phyloP scores from a whole-genome alignment of 2,113 vertebrate species.

The Nymphicus hollandicus region DNA sequence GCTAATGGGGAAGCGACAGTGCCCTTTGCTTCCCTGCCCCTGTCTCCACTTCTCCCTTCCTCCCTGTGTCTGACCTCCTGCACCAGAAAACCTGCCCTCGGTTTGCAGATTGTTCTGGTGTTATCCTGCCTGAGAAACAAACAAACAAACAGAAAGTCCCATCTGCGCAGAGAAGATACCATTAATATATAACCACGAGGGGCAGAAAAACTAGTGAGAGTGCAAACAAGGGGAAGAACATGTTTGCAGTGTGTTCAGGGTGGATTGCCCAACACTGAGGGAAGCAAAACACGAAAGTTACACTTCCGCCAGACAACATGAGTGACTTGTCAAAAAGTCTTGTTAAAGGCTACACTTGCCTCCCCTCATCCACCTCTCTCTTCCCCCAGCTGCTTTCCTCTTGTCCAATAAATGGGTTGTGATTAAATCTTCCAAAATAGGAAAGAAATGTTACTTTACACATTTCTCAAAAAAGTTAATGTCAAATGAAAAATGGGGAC shows the following conservation, averaged over 20 bases:
- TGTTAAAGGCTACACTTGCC: background rate
- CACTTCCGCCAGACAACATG: constrained; percentile 59
- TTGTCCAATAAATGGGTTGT: background rate
- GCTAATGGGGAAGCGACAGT: constrained; percentile 4
- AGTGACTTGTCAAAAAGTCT: constrained; percentile 32
- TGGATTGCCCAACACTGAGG: constrained; percentile 70
- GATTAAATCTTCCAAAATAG: constrained; percentile 7
- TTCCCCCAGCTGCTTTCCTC: background rate
- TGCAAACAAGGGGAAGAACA: background rate
- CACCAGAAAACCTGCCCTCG: background rate
- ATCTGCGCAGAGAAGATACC: background rate
- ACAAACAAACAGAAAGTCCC: background rate
- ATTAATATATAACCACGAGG: background rate
- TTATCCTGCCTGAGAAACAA: background rate
- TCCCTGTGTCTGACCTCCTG: background rate
- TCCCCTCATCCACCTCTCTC: background rate
- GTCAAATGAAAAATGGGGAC: background rate
- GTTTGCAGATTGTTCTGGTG: background rate
- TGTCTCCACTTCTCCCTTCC: constrained; percentile 47
- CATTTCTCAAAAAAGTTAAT: background rate
- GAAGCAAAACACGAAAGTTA: constrained; percentile 71
- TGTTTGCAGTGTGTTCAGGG: constrained; percentile 49
- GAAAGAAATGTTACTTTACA: background rate
- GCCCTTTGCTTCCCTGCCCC: constrained; percentile 39
- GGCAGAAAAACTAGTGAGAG: background rate